Evolutionary conservation across 2,888 invertebrate species (phyloP).

Genomic region (Steinernema scapterisci): DNA sequence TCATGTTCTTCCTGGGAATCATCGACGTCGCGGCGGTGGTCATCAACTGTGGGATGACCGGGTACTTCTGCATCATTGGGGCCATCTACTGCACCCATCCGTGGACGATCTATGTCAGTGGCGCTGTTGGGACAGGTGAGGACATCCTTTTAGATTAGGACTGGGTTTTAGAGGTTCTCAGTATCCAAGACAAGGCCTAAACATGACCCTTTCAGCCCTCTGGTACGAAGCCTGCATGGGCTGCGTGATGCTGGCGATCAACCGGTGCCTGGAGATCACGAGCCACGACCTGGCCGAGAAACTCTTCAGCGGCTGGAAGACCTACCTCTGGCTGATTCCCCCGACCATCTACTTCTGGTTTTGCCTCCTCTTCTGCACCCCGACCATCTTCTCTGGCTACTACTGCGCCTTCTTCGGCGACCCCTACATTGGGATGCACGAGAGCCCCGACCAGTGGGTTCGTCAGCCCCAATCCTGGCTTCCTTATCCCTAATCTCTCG

Average conservation of each 20-base stretch:
- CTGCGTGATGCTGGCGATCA: background rate
- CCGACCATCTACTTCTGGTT: background rate
- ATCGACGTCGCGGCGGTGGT: background rate
- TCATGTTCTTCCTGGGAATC: background rate
- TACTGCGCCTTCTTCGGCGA: conserved; percentile 4
- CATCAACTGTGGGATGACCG: background rate
- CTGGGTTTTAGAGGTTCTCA: too few relatives aligned
- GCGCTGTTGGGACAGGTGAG: background rate
- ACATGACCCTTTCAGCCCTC: background rate
- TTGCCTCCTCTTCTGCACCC: background rate
- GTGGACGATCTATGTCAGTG: background rate
- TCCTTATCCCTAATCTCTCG: background rate
- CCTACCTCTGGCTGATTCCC: conserved; percentile 13
- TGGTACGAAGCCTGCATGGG: conserved; percentile 21
- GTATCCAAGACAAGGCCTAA: too few relatives aligned
- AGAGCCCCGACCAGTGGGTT: background rate
- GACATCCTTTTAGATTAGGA: too few relatives aligned
- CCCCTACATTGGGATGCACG: conserved; percentile 5
- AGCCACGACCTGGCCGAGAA: background rate
- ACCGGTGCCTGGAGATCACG: conserved; percentile 16
- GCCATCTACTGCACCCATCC: conserved; percentile 10
- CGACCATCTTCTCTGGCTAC: background rate
- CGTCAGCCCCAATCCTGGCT: background rate
- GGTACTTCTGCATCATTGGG: conserved; percentile 3
- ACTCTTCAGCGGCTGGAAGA: conserved; percentile 7